Evolutionary conservation across 2,113 vertebrate genomes (phyloP).

Genomic region (Solenodon paradoxus): DNA sequence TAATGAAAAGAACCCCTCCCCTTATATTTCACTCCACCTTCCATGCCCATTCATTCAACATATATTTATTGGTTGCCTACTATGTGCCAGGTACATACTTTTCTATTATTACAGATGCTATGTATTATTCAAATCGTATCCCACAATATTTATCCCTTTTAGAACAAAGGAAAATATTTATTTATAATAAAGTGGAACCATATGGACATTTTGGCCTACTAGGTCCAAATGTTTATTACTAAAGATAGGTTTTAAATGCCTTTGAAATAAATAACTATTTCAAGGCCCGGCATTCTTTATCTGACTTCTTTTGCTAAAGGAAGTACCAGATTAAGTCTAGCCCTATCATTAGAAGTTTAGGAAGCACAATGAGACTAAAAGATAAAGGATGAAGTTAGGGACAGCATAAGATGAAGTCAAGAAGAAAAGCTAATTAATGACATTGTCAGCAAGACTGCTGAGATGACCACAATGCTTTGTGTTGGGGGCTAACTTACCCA

Average conservation of each 20-base stretch:
- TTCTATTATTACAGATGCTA: conserved; percentile 35
- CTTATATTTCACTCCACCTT: background rate
- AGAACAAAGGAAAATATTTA: conserved; percentile 64
- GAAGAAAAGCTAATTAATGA: conserved; percentile 1
- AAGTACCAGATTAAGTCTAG: conserved; percentile 22
- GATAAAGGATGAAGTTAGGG: background rate
- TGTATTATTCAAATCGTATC: conserved; percentile 52
- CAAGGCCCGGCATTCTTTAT: conserved; percentile 18
- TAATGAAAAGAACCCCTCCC: background rate
- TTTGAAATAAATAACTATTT: conserved; percentile 46
- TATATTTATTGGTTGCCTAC: conserved; percentile 22
- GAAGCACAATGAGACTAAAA: background rate
- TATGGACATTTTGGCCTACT: conserved; percentile 38
- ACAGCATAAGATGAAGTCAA: background rate
- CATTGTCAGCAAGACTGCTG: background rate
- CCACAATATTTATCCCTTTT: conserved; percentile 17
- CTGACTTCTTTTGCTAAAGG: conserved; percentile 31
- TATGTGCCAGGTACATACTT: background rate
- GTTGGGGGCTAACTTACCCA: background rate
- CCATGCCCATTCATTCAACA: background rate
- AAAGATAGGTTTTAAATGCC: conserved; percentile 30
- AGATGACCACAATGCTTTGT: background rate
- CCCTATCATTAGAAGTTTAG: background rate
- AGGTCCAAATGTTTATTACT: conserved; percentile 38
- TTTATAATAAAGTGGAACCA: conserved; percentile 64